Percentiles rank a stretch among this genome's conserved stretches.
phyloP scores from a whole-genome alignment of 2,113 vertebrate species.

The Vidua chalybeata region DNA sequence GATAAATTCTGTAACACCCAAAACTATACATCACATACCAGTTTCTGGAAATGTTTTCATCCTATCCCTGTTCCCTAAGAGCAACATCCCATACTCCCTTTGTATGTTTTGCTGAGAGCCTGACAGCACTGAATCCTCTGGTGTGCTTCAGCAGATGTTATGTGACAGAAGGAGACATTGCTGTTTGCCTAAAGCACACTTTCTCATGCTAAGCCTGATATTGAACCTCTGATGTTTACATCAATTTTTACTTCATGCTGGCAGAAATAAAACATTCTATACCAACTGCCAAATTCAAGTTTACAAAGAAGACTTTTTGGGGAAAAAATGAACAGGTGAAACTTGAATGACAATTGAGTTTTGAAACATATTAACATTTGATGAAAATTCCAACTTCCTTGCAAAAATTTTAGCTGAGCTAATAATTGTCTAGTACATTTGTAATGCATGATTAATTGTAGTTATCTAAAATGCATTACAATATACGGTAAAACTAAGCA shows the following conservation, averaged over 20 bases:
- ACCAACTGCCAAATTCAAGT: not conserved
- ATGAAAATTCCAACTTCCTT: not conserved
- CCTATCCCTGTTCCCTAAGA: accelerated
- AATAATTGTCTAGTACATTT: not conserved
- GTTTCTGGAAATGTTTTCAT: not conserved
- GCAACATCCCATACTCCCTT: not conserved
- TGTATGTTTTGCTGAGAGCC: not conserved
- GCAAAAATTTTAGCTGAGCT: not conserved
- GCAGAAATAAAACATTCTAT: not conserved
- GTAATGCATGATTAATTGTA: not conserved
- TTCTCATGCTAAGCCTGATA: not conserved
- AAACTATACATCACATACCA: not conserved
- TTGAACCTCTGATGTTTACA: not conserved
- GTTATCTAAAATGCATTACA: not conserved
- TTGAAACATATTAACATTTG: not conserved
- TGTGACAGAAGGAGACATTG: not conserved
- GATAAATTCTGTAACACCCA: not conserved
- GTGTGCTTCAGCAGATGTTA: not conserved
- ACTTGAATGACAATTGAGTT: not conserved
- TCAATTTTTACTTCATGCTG: not conserved
- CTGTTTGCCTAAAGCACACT: not conserved
- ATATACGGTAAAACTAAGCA: not conserved
- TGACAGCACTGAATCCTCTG: not conserved
- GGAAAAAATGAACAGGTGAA: not conserved
- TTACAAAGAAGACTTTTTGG: not conserved